A percentile compares a stretch with the other conserved stretches of the same genome.
Conservation (phyloP, 2,888 invertebrate genomes). For the Arge pagana region DNA sequence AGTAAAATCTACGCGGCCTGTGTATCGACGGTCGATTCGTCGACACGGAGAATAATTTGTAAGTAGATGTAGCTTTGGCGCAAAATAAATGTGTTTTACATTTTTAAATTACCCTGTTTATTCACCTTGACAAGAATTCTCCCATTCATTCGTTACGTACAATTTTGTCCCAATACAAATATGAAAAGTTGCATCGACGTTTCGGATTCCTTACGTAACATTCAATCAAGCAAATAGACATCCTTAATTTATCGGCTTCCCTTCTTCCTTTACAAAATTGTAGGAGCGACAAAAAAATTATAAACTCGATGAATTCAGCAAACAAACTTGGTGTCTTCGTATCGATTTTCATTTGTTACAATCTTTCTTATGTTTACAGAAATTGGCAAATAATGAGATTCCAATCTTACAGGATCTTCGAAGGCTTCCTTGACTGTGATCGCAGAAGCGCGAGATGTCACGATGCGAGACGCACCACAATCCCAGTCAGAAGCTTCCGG, state of each 20-base stretch:
- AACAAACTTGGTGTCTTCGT: not conserved
- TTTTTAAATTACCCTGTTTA: conserved; percentile 42
- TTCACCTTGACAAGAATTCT: not conserved
- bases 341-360: not conserved
- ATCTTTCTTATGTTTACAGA: not conserved
- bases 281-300: not conserved
- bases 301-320: not conserved
- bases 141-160: not conserved
- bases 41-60: too few species aligned
- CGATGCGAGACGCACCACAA: conserved; percentile 28
- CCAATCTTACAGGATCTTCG: conserved; percentile 41
- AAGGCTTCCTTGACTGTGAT: conserved; percentile 41
- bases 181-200: not conserved
- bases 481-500: conserved; percentile 17
- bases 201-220: too few species aligned
- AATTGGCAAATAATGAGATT: too few species aligned
- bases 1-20: too few species aligned
- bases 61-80: conserved; percentile 8
- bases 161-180: not conserved
- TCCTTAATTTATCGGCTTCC: too few species aligned
- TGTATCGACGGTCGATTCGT: too few species aligned
- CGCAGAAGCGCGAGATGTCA: conserved; percentile 39
- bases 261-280: not conserved
- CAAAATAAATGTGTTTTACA: conserved; percentile 53
- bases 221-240: too few species aligned